Percentiles rank a stretch among this genome's conserved stretches.
Evolutionary conservation across 2,797 vertebrate genomes (phyloP).

Genomic region (Channallabes apus): DNA sequence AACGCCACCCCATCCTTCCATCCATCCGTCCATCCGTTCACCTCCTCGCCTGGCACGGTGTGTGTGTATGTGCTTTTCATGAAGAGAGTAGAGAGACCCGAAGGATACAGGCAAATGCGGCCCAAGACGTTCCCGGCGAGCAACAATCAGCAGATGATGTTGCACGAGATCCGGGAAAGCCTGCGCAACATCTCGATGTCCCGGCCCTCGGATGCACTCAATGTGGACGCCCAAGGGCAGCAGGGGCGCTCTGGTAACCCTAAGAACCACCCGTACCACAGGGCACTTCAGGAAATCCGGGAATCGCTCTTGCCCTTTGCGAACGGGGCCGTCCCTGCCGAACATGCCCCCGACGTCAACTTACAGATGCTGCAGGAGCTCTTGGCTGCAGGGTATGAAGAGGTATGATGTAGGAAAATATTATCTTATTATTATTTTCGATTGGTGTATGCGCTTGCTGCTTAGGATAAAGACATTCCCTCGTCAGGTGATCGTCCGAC

Average conservation of each 20-base stretch:
- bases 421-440: background rate
- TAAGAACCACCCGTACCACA: conserved; percentile 86
- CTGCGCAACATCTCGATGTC: conserved; percentile 83
- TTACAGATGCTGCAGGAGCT: conserved; percentile 84
- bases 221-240: conserved; percentile 86
- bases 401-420: conserved; percentile 73
- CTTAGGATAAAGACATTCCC: conserved; percentile 18
- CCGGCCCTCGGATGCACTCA: conserved; percentile 87
- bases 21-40: conserved; percentile 49
- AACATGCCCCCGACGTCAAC: conserved; percentile 78
- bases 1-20: conserved; percentile 32
- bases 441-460: background rate
- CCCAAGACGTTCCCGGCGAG: conserved; percentile 97
- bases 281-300: conserved; percentile 92
- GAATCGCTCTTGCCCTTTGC: conserved; percentile 91
- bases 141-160: conserved; percentile 98
- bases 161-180: conserved; percentile 96
- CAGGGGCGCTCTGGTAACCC: conserved; percentile 83
- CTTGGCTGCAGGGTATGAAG: conserved; percentile 84
- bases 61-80: conserved; percentile 88
- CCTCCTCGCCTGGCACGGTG: conserved; percentile 66
- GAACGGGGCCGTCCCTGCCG: conserved; percentile 77
- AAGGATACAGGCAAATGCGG: conserved; percentile 97
- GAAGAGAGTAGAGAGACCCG: conserved; percentile 97
- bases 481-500: conserved; percentile 43